Conservation (phyloP, 2,888 invertebrate genomes). For the Amphipyra tragopoginis region DNA sequence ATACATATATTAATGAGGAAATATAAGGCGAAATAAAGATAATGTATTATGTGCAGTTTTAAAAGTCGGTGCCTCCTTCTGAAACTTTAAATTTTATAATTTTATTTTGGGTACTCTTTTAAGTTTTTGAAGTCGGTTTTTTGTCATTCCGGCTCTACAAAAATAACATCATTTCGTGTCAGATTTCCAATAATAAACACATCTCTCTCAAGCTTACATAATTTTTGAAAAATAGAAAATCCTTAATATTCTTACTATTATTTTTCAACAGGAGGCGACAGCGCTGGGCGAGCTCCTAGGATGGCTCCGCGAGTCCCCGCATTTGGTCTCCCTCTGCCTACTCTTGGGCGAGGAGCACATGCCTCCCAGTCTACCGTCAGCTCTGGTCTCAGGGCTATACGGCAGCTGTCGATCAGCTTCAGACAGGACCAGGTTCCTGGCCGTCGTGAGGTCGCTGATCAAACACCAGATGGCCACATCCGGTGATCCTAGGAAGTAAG, state of each 20-base stretch:
- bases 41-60: no score
- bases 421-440: constrained; percentile 78
- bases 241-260: neutral
- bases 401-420: constrained; percentile 79
- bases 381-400: constrained; percentile 82
- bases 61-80: no score
- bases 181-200: no score
- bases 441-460: constrained; percentile 80
- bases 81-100: no score
- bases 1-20: no score
- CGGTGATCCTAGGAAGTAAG: constrained; percentile 85
- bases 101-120: no score
- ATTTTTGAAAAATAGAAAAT: no score
- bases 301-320: constrained; percentile 85
- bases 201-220: no score
- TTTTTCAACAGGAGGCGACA: constrained; percentile 76
- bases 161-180: no score
- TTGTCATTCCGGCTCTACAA: no score
- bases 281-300: constrained; percentile 84
- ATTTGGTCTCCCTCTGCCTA: constrained; percentile 83
- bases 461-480: constrained; percentile 83
- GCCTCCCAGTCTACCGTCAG: constrained; percentile 76
- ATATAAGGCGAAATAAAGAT: no score
- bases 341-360: constrained; percentile 84
- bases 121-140: no score